Evolutionary conservation across 2,888 invertebrate genomes (phyloP), one percentile per base, ranked within the genome.

Genomic region (Epinotia bilunana): DNA sequence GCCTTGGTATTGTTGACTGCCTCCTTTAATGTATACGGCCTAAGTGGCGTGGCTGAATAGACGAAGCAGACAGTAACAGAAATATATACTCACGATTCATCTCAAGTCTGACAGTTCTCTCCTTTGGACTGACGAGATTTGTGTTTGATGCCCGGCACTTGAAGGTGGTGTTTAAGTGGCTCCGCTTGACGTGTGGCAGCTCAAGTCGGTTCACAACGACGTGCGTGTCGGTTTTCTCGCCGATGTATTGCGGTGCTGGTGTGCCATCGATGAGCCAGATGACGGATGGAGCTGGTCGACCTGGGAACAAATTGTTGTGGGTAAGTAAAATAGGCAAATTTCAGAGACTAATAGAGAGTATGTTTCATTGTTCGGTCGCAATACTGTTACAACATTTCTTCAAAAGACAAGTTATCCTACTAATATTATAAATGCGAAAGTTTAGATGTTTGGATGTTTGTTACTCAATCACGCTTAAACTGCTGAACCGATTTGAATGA

Each of bases 101-200:
- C 89, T 98, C 98, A 82, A 98, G 95, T 82, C 97, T 95, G 81
- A 98, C 97, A 79, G 96, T 96, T 87, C 97, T 96, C 89, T 98
- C 97, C 74, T 96, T 95, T 1, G 98, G 97, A 86, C 96, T 96
- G 88, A 97, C 97, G 77, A 98, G 95, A 88, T 98, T 97, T 62
- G 98, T 98, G 88, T 98, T 98, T 75, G 97, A 96, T 13, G 98
- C 98, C 89, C 97, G 96, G 87, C 98, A 98, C 88, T 97, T 97
- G 94, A 97, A 98, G 49, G 97, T 97, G 58, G 97, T 97, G 90
- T 98, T 98, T 75, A 98, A 95, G 82, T 98, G 96, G 77, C 95
- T 96, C 79, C 98, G 95, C 80, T 95, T 95, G 73, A 98, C 95
- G 79, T 96, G 95, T 20, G 96, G 95, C 80, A 98, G 95, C 86